Base-by-base conservation (phyloP, 2,888 invertebrate genomes). In the Nomada hirtipes region DNA sequence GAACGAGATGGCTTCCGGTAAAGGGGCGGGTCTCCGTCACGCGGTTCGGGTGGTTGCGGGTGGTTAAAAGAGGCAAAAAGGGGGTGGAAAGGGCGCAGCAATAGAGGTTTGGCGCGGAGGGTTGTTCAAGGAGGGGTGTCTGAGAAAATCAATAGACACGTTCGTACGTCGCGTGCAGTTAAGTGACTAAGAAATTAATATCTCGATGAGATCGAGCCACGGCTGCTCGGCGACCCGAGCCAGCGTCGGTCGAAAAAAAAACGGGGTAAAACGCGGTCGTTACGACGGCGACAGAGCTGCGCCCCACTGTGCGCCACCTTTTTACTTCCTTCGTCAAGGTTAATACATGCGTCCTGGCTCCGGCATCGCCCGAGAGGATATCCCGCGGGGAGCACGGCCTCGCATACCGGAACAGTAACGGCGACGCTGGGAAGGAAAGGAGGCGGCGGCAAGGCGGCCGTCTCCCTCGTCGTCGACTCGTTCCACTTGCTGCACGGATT, bases 121-220 rank as follows among this genome's bases (percentile, higher is more conserved):
- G 75, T 76, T 47, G 76, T 82, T 85, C 59, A 71, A 82, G 79
- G 69, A 78, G 78, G 86, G 87, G 84, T 85, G 88, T 86, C 88
- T 87, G 86, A 86, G 91, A 91, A 92, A 92, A 92, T 92, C 92
- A 91, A 92, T 92, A 92, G 89, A 90, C 90, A 88, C 91, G 90
- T 92, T 92, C 89, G 84, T 88, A 88, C 89, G 91, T 93, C 92
- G 93, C 93, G 93, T 93, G 93, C 92, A 90, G 91, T 90, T 92
- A 92, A 92, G 92, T 92, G 92, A 92, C 91, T 89, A 90, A 92
- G 92, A 91, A 92, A 92, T 92, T 92, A 93, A 93, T 93, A 92
- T 92, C 92, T 91, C 89, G 90, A 91, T 91, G 92, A 90, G 91
- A 91, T 91, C 90, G 87, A 84, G 86, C 85, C 89, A 76, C 79